Evolutionary conservation across 2,888 invertebrate genomes (phyloP), one percentile per base, ranked within the genome.

Genomic region (Coleophora deauratella): DNA sequence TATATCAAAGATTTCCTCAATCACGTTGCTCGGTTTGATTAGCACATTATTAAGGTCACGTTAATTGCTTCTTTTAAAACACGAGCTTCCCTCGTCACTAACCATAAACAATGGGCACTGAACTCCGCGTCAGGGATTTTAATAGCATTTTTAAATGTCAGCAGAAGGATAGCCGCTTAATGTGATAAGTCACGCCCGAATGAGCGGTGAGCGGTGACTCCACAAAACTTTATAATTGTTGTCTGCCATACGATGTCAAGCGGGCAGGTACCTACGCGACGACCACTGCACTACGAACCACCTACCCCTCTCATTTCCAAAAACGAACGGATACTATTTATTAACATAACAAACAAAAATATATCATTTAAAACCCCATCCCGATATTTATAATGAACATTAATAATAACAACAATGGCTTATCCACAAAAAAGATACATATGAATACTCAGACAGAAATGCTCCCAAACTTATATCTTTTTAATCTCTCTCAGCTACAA

Each of bases 111-210:
- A 51, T 50, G 33, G 35, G 37, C 40, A 40, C 43, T 42, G 42
- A 41, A 33, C 31, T 37, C 34, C 35, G 45, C 41, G 44, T 45
- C 42, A 45, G 49, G 54, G 59, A 51, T 55, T 62, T 59, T 65
- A 59, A 66, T 66, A 60, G 62, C 65, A 52, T 62, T 63, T 62
- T 60, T 61, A 66, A 66, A 66, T 66, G 66, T 65, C 66, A 66
- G 52, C 59, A 54, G 51, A 59, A 57, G 57, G 56, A 52, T 47
- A 55, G 43, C 44, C 54, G 42, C 42, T 52, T 59, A 52, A 65
- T 47, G 55, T 50, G 60, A 63, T 63, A 61, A 59, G 58, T 57
- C 62, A 65, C 62, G 65, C 53, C 47, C 55, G 52, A 55, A 15
- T 51, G 57, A 46, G 44, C 54, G 40, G 40, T 51, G 57, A 46